Evolutionary conservation across 2,113 vertebrate species (phyloP).

Genomic region (Macaca mulatta): DNA sequence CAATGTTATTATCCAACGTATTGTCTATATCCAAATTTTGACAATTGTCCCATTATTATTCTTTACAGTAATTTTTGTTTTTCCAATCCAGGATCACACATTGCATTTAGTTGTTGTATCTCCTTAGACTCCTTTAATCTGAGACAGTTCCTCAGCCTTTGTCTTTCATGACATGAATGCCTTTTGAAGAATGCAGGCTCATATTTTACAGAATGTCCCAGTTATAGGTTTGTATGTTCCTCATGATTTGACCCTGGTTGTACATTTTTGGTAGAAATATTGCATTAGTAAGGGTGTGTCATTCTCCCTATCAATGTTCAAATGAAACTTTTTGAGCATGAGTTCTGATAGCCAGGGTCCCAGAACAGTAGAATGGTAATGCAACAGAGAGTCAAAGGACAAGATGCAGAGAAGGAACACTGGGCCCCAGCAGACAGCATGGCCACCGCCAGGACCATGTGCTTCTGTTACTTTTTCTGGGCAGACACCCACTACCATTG

Average conservation of each 20-base stretch:
- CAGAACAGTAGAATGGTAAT: not conserved
- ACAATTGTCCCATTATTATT: not conserved
- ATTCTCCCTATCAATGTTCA: not conserved
- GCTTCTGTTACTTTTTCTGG: not conserved
- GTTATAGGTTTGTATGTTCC: not conserved
- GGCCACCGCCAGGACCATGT: fast-evolving
- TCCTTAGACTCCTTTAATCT: not conserved
- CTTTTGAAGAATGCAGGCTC: not conserved
- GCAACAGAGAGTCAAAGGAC: not conserved
- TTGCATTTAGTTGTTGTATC: not conserved
- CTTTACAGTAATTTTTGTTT: not conserved
- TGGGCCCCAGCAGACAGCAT: not conserved
- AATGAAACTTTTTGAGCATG: not conserved
- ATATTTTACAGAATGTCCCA: not conserved
- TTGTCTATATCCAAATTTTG: not conserved
- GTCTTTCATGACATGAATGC: not conserved
- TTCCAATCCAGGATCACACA: not conserved
- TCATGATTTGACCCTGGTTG: not conserved
- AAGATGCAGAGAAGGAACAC: not conserved
- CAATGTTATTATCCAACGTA: not conserved
- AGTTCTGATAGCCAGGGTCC: not conserved
- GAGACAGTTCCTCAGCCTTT: not conserved
- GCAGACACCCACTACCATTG: not conserved
- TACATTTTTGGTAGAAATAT: not conserved
- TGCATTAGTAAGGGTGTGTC: not conserved